Percentiles rank a stretch among this genome's conserved stretches.
Conservation (phyloP, 2,797 vertebrate genomes). For the Parauchenoglanis ngamensis region DNA sequence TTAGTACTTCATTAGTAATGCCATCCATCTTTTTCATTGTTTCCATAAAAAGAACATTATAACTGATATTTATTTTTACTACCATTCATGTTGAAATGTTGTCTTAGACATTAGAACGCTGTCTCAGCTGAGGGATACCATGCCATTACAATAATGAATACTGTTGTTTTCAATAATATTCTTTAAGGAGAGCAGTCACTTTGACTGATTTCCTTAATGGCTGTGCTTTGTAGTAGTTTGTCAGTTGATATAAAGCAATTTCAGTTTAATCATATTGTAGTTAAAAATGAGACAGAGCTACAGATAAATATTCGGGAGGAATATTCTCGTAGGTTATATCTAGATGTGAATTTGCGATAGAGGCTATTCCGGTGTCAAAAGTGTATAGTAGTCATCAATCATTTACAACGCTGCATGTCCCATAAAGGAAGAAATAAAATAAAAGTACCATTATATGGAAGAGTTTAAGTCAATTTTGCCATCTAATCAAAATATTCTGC, state of each 20-base stretch:
- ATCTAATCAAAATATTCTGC: constrained; percentile 2
- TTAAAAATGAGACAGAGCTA: not conserved
- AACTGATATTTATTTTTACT: not conserved
- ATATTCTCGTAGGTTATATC: not conserved
- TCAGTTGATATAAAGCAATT: not conserved
- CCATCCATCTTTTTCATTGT: not conserved
- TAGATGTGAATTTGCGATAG: not conserved
- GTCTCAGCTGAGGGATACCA: not conserved
- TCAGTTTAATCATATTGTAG: not conserved
- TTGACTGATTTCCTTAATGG: not conserved
- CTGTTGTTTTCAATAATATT: not conserved
- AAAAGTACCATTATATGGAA: not conserved
- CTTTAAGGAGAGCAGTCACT: not conserved
- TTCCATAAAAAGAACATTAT: not conserved
- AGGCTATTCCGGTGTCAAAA: not conserved
- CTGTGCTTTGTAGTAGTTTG: too few species aligned
- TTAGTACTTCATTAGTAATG: not conserved
- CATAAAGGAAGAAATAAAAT: not conserved
- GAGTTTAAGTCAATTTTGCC: not conserved
- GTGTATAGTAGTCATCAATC: not conserved
- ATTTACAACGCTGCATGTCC: not conserved
- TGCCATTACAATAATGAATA: not conserved
- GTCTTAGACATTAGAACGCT: not conserved
- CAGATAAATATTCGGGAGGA: not conserved
- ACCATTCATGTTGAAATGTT: not conserved